These are phyloP conservation scores for Nycticryphes semicollaris DNA, from an alignment of 2,113 vertebrate species.

Conservation along the genomic window DNA sequence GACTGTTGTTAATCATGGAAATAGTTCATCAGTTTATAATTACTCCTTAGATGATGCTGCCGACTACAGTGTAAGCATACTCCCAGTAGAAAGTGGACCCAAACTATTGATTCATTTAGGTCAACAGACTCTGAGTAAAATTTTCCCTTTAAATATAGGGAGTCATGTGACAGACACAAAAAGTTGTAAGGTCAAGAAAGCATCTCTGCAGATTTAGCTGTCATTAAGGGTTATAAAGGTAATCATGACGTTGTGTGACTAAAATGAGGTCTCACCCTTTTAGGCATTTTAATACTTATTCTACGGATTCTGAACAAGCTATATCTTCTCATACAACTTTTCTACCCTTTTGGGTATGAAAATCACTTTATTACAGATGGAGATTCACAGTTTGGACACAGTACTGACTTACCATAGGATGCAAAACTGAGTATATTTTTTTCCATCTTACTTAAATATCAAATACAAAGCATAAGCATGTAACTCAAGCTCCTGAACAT, in stretches of 20 bases:
- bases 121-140: not conserved
- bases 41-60: not conserved
- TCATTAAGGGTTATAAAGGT: not conserved
- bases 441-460: not conserved
- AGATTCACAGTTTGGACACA: not conserved
- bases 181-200: not conserved
- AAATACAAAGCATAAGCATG: not conserved
- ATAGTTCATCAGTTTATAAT: not conserved
- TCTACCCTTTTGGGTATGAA: not conserved
- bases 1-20: not conserved
- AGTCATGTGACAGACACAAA: not conserved
- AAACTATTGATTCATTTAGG: not conserved
- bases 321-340: not conserved
- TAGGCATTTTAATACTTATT: not conserved
- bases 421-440: not conserved
- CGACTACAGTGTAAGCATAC: accelerated
- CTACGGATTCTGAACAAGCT: not conserved
- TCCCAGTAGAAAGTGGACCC: not conserved
- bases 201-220: not conserved
- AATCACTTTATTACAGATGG: not conserved
- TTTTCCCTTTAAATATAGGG: not conserved
- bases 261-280: not conserved
- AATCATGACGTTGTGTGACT: not conserved
- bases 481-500: not conserved
- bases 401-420: not conserved